Evolutionary conservation across 2,888 invertebrate genomes (phyloP).

Genomic region (Podabrus alpinus): DNA sequence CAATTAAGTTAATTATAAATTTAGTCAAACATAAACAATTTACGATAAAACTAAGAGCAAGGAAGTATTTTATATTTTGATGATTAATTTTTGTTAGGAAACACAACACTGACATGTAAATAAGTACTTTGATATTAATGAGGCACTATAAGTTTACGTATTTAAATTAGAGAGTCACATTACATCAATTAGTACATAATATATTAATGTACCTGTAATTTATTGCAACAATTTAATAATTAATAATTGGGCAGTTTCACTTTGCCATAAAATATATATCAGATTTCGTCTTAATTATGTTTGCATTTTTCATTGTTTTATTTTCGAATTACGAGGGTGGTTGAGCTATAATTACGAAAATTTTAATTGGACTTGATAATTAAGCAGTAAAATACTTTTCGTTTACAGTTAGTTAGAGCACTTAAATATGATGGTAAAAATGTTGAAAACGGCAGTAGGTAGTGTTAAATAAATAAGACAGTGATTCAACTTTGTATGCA

Average conservation of each 20-base stretch:
- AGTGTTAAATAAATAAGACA: constrained; percentile 15
- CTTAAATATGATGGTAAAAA: background rate
- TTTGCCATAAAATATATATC: background rate
- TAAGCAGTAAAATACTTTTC: background rate
- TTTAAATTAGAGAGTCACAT: background rate
- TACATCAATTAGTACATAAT: background rate
- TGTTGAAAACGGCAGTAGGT: constrained; percentile 13
- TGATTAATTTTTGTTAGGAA: background rate
- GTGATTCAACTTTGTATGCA: constrained; percentile 20
- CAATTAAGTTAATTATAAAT: background rate
- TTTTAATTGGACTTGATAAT: background rate
- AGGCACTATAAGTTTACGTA: background rate
- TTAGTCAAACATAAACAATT: background rate
- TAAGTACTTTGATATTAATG: background rate
- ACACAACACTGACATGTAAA: background rate
- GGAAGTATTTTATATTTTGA: background rate
- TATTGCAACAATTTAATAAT: background rate
- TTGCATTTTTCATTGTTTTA: background rate
- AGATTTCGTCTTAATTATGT: background rate
- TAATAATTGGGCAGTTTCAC: background rate
- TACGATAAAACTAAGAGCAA: background rate
- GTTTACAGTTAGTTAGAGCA: constrained; percentile 5
- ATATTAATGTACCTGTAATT: background rate
- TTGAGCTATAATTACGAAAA: background rate
- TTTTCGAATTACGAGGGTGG: background rate